Evolutionary conservation across 1,140 invertebrate genomes (phyloP).

Genomic region (Cydia pomonella): DNA sequence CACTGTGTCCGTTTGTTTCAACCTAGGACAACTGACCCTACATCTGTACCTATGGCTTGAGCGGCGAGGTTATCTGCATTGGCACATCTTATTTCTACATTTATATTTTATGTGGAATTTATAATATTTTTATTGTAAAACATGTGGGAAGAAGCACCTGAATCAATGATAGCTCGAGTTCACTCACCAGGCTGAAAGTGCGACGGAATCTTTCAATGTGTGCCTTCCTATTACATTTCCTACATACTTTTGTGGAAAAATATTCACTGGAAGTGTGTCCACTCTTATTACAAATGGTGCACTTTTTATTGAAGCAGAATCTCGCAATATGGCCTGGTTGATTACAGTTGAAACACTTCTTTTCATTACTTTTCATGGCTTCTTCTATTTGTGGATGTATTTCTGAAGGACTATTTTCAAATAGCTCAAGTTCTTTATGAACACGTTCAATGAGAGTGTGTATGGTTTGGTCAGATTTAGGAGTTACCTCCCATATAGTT

Average conservation of each 20-base stretch:
- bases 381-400: background rate
- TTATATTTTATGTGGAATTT: background rate
- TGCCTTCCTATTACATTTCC: slow-evolving; percentile 3
- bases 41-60: too few relatives aligned
- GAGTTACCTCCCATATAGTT: background rate
- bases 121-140: background rate
- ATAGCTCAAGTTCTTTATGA: background rate
- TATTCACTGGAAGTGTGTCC: background rate
- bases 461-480: background rate
- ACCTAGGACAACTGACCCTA: too few relatives aligned
- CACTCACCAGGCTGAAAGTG: background rate
- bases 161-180: background rate
- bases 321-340: too few relatives aligned
- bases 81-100: too few relatives aligned
- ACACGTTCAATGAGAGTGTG: background rate
- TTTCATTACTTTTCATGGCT: background rate
- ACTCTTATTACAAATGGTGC: background rate
- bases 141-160: too few relatives aligned
- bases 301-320: background rate
- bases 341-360: background rate
- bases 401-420: background rate
- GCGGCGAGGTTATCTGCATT: too few relatives aligned
- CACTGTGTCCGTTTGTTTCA: too few relatives aligned
- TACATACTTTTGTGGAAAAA: background rate
- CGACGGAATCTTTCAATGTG: background rate